phyloP scores from a whole-genome alignment of 2,888 invertebrate species.

The Andrena flavipes region DNA sequence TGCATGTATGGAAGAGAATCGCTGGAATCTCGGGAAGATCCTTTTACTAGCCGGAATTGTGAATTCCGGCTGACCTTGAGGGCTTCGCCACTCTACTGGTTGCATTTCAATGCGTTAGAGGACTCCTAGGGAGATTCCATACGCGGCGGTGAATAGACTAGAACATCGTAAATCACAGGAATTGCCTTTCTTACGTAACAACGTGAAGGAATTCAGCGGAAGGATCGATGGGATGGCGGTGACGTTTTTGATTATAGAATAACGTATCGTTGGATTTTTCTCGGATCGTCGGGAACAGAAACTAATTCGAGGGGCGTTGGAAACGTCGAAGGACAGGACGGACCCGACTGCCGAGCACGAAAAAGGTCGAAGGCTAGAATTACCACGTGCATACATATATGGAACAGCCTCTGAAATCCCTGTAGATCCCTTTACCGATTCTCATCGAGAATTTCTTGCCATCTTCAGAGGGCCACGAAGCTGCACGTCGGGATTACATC shows the following conservation, averaged over 20 bases:
- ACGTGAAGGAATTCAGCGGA: neutral
- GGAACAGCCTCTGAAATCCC: conserved; percentile 49
- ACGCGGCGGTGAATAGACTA: conserved; percentile 44
- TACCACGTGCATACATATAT: conserved; percentile 63
- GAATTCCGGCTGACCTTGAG: conserved; percentile 70
- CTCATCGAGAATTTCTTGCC: conserved; percentile 67
- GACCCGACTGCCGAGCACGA: neutral
- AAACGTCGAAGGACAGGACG: neutral
- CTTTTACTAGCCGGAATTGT: conserved; percentile 60
- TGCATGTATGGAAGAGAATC: conserved; percentile 76
- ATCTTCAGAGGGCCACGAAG: conserved; percentile 36
- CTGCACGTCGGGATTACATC: conserved; percentile 55
- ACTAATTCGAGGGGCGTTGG: conserved; percentile 45
- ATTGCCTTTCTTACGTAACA: conserved; percentile 16
- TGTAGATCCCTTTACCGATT: conserved; percentile 47
- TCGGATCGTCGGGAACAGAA: neutral
- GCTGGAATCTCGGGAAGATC: conserved; percentile 57
- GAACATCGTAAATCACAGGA: conserved; percentile 57
- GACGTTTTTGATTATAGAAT: neutral
- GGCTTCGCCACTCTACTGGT: conserved; percentile 31
- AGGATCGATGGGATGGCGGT: neutral
- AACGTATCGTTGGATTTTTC: neutral
- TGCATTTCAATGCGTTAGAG: conserved; percentile 20
- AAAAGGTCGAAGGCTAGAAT: conserved; percentile 42
- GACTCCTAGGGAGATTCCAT: conserved; percentile 35